Evolutionary conservation across 2,888 invertebrate genomes (phyloP), one percentile per base, ranked within the genome.

Genomic region (Patella ulyssiponensis): DNA sequence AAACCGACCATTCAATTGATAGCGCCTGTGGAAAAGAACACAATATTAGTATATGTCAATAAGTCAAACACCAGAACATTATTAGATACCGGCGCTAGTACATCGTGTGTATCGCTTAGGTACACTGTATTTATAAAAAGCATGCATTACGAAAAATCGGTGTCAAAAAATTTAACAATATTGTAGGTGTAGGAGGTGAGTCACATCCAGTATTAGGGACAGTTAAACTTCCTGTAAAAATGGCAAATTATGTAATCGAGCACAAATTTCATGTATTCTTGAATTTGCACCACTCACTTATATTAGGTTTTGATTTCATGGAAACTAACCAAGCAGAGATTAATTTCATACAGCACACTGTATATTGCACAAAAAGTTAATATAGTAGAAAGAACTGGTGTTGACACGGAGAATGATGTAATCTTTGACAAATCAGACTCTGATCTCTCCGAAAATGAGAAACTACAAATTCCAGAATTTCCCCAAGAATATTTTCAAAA

Each of bases 291-390:
- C 73, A 75, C 20, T 58, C 70, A 0, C 9, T 80, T 1, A 56
- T 80, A n/a, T 33, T 80, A 58, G 83, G 81, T 69, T 17, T 77
- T n/a, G 83, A 83, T 74, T 83, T 83, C 56, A 69, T 83, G 20
- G 77, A 71, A 15, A 71, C 71, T 14, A 76, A 82, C 27, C 51
- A 75, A 14, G 79, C 80, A 14, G 71, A 64, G 58, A 75, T 81
- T 14, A 74, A 82, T 54, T 80, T 78, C 64, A 73, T 69, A 9
- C 71, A 79, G 27, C 69, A 73, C 69, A 53, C 56, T 17, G 23
- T 82, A 33, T 33, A 33, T 4, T 33, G 53, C 23, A n/a, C 20
- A 7, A 23, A n/a, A 44, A 15, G 23, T 23, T 51, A 44, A n/a
- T 51, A 7, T 69, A 14, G 64, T 33, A 44, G 23, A 9, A 23